These are phyloP conservation scores for Eretmochelys imbricata DNA, from an alignment of 2,113 vertebrate genomes.

Conservation along the genomic window DNA sequence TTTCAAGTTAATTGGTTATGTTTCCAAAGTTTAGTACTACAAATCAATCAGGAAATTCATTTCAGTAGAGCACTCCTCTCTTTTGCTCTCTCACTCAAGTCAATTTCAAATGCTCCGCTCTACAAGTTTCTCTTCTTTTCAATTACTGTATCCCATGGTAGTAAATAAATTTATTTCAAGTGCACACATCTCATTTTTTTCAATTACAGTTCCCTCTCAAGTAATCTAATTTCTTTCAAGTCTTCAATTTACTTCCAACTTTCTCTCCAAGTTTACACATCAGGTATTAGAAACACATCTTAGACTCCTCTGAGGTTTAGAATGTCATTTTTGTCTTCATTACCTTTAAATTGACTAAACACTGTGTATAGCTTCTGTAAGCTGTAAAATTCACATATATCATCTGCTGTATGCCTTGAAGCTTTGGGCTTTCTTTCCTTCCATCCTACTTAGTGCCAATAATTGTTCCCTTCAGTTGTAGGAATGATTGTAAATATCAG, in stretches of 20 bases:
- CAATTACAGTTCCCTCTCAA: constrained; percentile 51
- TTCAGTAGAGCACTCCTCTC: not conserved
- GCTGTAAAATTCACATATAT: not conserved
- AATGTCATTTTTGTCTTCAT: constrained; percentile 31
- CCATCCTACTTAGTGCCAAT: not conserved
- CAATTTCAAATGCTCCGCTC: constrained; percentile 61
- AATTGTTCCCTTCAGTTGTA: not conserved
- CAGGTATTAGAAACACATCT: constrained; percentile 17
- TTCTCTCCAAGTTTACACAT: constrained; percentile 13
- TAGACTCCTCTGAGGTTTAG: not conserved
- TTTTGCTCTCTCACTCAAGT: constrained; percentile 19
- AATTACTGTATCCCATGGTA: constrained; percentile 57
- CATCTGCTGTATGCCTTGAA: not conserved
- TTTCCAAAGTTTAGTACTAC: constrained; percentile 37
- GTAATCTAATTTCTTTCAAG: constrained; percentile 62
- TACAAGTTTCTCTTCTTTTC: constrained; percentile 62
- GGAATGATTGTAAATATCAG: not conserved
- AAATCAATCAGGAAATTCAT: constrained; percentile 61
- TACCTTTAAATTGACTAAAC: not conserved
- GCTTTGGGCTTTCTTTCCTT: not conserved
- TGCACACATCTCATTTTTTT: constrained; percentile 35
- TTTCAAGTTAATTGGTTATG: constrained; percentile 51
- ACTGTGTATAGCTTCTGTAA: not conserved
- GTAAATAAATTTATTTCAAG: constrained; percentile 68
- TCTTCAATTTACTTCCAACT: constrained; percentile 30